Evolutionary conservation across 2,113 vertebrate species (phyloP).

Genomic region (Cacatua alba): DNA sequence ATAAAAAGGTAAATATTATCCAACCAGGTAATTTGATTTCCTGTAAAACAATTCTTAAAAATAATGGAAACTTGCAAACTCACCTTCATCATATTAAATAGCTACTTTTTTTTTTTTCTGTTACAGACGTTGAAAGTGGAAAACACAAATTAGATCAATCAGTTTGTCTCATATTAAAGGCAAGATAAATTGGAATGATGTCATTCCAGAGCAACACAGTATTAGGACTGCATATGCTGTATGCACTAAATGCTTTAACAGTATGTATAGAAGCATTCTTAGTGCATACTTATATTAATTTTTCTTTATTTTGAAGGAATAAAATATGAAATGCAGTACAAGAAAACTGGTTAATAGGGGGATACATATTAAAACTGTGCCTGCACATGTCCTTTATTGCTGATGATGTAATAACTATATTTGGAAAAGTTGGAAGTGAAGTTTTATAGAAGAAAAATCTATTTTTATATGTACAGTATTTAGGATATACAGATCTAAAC

Average conservation of each 20-base stretch:
- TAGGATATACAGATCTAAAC: not conserved
- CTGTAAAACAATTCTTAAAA: not conserved
- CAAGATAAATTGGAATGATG: not conserved
- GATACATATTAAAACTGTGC: not conserved
- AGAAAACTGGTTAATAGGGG: not conserved
- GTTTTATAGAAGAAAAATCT: not conserved
- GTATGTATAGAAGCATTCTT: not conserved
- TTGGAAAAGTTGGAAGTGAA: not conserved
- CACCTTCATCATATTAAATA: not conserved
- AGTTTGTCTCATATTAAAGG: not conserved
- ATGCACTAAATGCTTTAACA: not conserved
- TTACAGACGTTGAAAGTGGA: not conserved
- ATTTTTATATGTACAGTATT: not conserved
- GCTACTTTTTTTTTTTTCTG: not conserved
- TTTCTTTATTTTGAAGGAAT: not conserved
- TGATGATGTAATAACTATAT: not conserved
- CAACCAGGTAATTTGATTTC: not conserved
- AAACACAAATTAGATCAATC: not conserved
- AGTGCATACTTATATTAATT: not conserved
- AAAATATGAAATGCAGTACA: not conserved
- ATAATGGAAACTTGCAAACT: not conserved
- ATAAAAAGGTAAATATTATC: not conserved
- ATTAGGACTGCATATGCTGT: not conserved
- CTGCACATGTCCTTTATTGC: not conserved
- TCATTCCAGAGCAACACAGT: not conserved